phyloP scores from a whole-genome alignment of 2,888 invertebrate genomes.

The Oscheius sp. region DNA sequence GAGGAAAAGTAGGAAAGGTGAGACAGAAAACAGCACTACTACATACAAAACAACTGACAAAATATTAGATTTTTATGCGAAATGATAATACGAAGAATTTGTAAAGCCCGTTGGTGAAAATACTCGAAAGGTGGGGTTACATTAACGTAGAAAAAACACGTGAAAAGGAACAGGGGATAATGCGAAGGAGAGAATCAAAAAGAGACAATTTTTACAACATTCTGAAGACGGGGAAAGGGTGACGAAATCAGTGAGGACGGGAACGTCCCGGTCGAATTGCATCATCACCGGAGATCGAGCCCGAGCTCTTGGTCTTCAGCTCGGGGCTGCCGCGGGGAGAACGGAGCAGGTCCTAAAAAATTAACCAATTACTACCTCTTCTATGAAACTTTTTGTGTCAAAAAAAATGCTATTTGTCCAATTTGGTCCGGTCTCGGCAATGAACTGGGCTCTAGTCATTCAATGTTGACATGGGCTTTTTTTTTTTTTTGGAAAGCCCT shows the following conservation, averaged over 20 bases:
- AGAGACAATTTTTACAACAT: neutral
- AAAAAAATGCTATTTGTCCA: too few species aligned
- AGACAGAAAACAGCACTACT: neutral
- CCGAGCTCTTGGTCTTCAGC: conserved; percentile 4
- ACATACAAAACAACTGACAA: neutral
- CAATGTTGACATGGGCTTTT: too few species aligned
- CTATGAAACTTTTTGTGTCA: neutral
- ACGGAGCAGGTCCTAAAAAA: conserved; percentile 41
- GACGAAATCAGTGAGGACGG: conserved; percentile 18
- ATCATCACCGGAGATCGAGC: conserved; percentile 4
- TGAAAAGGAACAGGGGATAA: neutral
- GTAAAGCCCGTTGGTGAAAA: conserved; percentile 14
- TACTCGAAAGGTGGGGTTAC: neutral
- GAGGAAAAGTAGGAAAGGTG: neutral
- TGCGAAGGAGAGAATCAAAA: neutral
- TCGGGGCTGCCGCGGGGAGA: conserved; percentile 47
- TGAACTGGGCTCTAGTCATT: too few species aligned
- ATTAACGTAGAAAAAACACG: neutral
- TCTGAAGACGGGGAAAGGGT: neutral
- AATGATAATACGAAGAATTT: neutral
- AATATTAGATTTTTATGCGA: neutral
- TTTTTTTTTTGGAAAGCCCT: too few species aligned
- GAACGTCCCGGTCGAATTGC: conserved; percentile 10
- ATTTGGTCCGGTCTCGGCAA: too few species aligned
- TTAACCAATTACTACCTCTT: neutral